Base-by-base conservation (phyloP, 2,113 vertebrate species). In the Gadus macrocephalus region DNA sequence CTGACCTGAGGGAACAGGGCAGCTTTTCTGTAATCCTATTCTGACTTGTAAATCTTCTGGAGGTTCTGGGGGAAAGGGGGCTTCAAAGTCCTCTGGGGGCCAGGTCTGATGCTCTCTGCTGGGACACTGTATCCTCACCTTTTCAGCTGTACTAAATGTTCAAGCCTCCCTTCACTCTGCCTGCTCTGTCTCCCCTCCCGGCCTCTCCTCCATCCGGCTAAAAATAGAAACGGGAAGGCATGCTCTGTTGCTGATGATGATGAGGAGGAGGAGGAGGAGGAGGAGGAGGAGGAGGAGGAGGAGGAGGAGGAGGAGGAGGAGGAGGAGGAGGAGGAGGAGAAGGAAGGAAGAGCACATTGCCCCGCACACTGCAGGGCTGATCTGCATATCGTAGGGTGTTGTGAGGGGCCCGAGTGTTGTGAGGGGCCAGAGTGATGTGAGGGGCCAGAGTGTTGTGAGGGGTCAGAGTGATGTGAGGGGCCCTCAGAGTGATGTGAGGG, bases 1-100 rank as follows among this genome's bases (percentile, higher is more conserved):
- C 79, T 85, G 70, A 88, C 85, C 82, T 85, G 81, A 35, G 80
- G 88, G 86, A 83, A 69, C 65, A 70, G 81, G 69, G 82, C 68
- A 15, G 59, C 66, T 70, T 74, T 78, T 73, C 70, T 85, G 78
- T 82, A 83, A 71, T 86, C 79, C 82, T 81, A 89, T 69, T 85
- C n/a, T 64, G 71, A 66, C 63, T 85, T 77, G 68, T 68, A 74
- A 70, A 80, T 83, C 62, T 76, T 84, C 84, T 88, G 73, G 35
- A 75, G 75, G 78, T 15, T 65, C 62, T 78, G 67, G 42, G 68
- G 31, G 31, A 35, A 35, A 35, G 31, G 6, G 31, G 31, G 31
- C 31, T 35, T 5, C 31, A 35, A 4, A 7, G 6, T 35, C 4
- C 31, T 35, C 31, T 35, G 6, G 4, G 6, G 31, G n/a, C n/a